Evolutionary conservation across 2,888 invertebrate genomes (phyloP).

Genomic region (Flexamia atlantica): DNA sequence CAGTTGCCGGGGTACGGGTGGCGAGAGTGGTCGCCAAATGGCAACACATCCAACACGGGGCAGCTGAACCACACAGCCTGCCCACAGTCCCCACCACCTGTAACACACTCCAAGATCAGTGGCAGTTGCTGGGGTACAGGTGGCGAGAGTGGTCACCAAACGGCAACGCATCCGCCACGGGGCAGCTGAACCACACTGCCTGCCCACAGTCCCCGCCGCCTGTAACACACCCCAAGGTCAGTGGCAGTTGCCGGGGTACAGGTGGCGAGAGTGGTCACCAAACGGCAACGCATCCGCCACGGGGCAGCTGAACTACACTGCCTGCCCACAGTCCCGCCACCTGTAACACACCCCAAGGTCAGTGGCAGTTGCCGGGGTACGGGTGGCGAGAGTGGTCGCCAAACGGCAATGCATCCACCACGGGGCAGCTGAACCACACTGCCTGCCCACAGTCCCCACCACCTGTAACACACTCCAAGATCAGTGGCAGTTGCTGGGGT

Average conservation of each 20-base stretch:
- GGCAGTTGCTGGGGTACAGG: constrained; percentile 69
- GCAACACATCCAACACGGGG: constrained; percentile 66
- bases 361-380: constrained; percentile 69
- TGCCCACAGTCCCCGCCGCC: constrained; percentile 61
- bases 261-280: constrained; percentile 70
- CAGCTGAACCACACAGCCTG: constrained; percentile 68
- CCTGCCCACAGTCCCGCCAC: no score
- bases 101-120: no score
- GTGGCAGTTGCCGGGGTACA: constrained; percentile 69
- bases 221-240: constrained; percentile 61
- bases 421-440: constrained; percentile 69
- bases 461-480: no score
- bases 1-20: constrained; percentile 70
- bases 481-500: constrained; percentile 68
- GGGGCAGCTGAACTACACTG: constrained; percentile 69
- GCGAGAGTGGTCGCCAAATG: constrained; percentile 69
- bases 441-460: no score
- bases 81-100: no score
- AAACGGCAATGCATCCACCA: constrained; percentile 65
- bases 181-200: constrained; percentile 69
- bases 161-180: constrained; percentile 65
- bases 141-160: constrained; percentile 70
- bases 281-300: constrained; percentile 66
- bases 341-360: no score
- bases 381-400: constrained; percentile 70